A percentile compares a stretch with the other conserved stretches of the same genome.
These are phyloP conservation scores for Chironomus tepperi DNA, from an alignment of 1,140 invertebrate genomes.

Conservation along the genomic window DNA sequence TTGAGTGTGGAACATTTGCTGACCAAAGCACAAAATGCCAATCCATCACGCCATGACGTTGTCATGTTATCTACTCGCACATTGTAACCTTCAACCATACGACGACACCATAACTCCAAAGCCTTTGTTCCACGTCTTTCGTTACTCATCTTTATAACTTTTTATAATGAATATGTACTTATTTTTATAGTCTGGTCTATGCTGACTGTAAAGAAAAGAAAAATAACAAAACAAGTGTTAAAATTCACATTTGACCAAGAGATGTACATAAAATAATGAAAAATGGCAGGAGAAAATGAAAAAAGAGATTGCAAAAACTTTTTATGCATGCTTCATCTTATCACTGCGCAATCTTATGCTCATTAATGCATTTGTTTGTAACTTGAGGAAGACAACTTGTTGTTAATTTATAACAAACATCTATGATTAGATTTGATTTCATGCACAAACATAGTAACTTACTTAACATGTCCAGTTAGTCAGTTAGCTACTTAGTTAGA, in stretches of 20 bases:
- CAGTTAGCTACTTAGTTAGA: too few species aligned
- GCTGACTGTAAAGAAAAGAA: background rate
- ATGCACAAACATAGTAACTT: too few species aligned
- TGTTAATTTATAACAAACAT: background rate
- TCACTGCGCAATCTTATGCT: background rate
- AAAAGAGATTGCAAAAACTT: background rate
- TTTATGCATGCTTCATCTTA: constrained; percentile 1
- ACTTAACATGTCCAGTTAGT: too few species aligned
- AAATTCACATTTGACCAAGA: background rate
- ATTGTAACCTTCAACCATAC: constrained; percentile 79
- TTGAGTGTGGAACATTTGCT: constrained; percentile 60
- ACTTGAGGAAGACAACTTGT: background rate
- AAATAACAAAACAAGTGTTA: background rate
- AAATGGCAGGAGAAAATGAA: background rate
- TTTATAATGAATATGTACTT: too few species aligned
- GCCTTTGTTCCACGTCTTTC: constrained; percentile 78
- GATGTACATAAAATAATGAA: background rate
- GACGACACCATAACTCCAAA: constrained; percentile 78
- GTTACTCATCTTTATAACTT: constrained; percentile 49
- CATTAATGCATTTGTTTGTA: constrained; percentile 1
- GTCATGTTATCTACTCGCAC: constrained; percentile 88
- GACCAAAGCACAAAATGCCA: constrained; percentile 93
- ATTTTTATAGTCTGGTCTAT: too few species aligned
- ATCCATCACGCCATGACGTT: constrained; percentile 85
- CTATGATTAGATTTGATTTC: too few species aligned